These are phyloP conservation scores for Eupithecia dodoneata DNA, from an alignment of 2,888 invertebrate species.

Conservation along the genomic window DNA sequence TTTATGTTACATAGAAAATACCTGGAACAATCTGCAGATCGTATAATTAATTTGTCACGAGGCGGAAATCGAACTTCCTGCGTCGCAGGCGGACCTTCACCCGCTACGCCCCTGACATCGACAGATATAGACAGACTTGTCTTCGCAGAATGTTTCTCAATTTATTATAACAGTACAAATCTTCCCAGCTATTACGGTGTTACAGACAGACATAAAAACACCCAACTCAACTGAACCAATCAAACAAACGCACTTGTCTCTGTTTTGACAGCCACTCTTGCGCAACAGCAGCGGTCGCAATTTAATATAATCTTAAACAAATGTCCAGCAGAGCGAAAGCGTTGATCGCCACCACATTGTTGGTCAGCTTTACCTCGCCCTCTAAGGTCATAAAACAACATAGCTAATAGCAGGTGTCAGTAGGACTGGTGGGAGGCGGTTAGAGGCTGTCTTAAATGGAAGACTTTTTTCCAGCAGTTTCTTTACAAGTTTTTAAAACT, in stretches of 20 bases:
- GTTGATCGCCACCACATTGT: neutral
- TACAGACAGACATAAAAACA: constrained; percentile 25
- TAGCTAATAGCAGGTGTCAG: neutral
- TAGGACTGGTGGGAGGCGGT: neutral
- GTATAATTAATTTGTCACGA: neutral
- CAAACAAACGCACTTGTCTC: constrained; percentile 22
- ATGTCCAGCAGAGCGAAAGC: neutral
- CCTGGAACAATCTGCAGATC: neutral
- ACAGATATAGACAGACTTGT: neutral
- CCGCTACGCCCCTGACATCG: neutral
- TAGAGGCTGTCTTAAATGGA: neutral
- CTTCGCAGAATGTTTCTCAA: constrained; percentile 13
- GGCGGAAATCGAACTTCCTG: neutral
- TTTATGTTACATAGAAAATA: neutral
- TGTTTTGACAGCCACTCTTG: constrained; percentile 28
- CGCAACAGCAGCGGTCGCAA: constrained; percentile 15
- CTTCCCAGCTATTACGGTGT: constrained; percentile 17
- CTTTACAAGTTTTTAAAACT: neutral
- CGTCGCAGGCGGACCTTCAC: neutral
- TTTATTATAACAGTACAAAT: constrained; percentile 10
- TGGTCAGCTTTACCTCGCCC: neutral
- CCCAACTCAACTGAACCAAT: constrained; percentile 25
- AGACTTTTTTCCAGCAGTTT: neutral
- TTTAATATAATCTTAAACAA: neutral
- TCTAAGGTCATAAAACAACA: neutral